Evolutionary conservation across 2,113 vertebrate species (phyloP), one percentile per base, ranked within the genome.

Genomic region (Asarcornis scutulata): DNA sequence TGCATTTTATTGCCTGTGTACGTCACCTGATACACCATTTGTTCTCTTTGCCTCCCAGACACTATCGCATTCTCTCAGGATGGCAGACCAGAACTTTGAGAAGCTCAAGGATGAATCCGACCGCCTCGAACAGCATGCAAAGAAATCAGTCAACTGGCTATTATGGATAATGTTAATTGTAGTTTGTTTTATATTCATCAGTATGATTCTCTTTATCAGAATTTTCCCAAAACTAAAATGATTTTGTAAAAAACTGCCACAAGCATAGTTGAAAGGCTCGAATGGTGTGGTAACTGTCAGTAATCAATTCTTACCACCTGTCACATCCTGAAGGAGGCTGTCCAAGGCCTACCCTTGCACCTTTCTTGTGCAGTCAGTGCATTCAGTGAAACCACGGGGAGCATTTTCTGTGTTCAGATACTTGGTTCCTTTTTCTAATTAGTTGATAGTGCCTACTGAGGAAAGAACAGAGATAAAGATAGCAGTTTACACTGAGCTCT

Each of bases 81-180:
- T 99, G 98, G 99, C 99, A 0, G 99, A 99, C 97, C 92, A 98
- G 94, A 99, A 99, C 97, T 99, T 99, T 1, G 99, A 99, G 97
- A 99, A 99, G 97, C 98, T 99, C 90, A 99, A 99, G 97, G 98
- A 98, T 0, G 99, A 99, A 76, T 99, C 99, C 0, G 99, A 99
- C 89, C 98, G 99, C 3, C 87, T 99, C 78, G 99, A 99, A 82
- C 99, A 99, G 93, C 99, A 99, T 3, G 97, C 99, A 1, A 99
- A 99, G 98, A 99, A 99, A 96, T 99, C 99, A 0, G 99, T 99
- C 88, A 99, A 99, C 98, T 99, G 99, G 99, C 97, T 99, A 11
- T 97, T 99, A 29, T 99, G 99, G 99, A 97, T 99, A 38, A 99
- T 99, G 99, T 97, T 99, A 22, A 98, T 99, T 48, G 83, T 99